Evolutionary conservation across 2,113 vertebrate species (phyloP), one percentile per base, ranked within the genome.

Genomic region (Petromus typicus): DNA sequence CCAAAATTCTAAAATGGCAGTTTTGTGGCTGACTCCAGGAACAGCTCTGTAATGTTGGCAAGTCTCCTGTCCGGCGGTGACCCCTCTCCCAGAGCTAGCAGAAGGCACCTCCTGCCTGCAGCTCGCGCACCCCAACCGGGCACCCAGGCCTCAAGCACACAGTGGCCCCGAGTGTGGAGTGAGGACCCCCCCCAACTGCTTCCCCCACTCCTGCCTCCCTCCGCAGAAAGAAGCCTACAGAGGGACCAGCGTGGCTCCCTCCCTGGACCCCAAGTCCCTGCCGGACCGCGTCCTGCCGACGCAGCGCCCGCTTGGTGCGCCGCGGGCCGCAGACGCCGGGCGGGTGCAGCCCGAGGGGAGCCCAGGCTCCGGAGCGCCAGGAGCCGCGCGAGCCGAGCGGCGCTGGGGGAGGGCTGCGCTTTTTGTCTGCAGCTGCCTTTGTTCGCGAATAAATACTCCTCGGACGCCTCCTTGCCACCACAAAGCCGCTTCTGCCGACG

Each of bases 371-470:
- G 30, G 83, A 32, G 66, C 34, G 45, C 66, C 6, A 9, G 73
- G 34, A 45, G 71, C 40, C 2, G 37, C 37, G 71, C n/a, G 37
- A 51, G 73, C 45, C 2, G 30, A 57, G 76, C 40, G 1, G 37
- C 3, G 73, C 23, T 0, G 45, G 84, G 90, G 93, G 95, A 90
- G 96, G 87, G 69, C 61, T 3, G 12, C 3, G 16, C 0, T 63
- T 86, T 82, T 67, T 94, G 86, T 97, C 93, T 97, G 89, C 94
- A n/a, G 7, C 86, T 54, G 94, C 84, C 96, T 98, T 97, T 97
- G 97, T 97, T 98, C 34, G 1, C 13, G 90, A 97, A 97, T 96
- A 96, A 97, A 96, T 95, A 97, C 73, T 18, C 90, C 48, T 7
- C 10, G 66, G 79, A 96, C 27, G 69, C 94, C 94, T 95, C 91